These are phyloP conservation scores for Mesocricetus auratus DNA, from an alignment of 2,113 vertebrate genomes.

Conservation along the genomic window DNA sequence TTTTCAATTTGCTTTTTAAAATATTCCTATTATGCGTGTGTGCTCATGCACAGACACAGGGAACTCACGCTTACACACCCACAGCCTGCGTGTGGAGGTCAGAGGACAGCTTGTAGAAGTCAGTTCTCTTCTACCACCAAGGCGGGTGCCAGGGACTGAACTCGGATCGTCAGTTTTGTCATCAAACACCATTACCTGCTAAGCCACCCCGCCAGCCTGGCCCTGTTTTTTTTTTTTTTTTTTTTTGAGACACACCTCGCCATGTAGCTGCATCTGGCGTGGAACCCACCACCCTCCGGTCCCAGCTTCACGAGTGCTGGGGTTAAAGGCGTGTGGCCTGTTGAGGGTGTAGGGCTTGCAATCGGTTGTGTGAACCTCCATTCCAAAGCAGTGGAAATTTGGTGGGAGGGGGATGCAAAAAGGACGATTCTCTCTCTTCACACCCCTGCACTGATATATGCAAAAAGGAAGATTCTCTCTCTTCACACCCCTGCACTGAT, in stretches of 20 bases:
- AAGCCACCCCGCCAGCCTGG: background rate
- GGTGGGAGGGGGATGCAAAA: background rate
- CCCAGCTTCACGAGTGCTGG: background rate
- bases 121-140: background rate
- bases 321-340: background rate
- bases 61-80: too few relatives aligned
- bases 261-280: too few relatives aligned
- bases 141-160: background rate
- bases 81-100: background rate
- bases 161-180: background rate
- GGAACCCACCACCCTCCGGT: background rate
- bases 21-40: background rate
- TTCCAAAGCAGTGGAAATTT: background rate
- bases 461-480: background rate
- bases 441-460: too few relatives aligned
- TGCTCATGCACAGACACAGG: too few relatives aligned
- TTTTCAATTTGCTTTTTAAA: background rate
- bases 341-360: background rate
- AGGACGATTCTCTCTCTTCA: too few relatives aligned
- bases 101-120: background rate
- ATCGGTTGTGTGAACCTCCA: rapidly evolving
- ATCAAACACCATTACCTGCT: background rate
- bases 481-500: too few relatives aligned
- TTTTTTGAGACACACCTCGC: background rate
- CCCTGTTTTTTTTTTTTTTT: too few relatives aligned